phyloP scores from a whole-genome alignment of 2,113 vertebrate species.

The Rhynchopsitta pachyrhyncha region DNA sequence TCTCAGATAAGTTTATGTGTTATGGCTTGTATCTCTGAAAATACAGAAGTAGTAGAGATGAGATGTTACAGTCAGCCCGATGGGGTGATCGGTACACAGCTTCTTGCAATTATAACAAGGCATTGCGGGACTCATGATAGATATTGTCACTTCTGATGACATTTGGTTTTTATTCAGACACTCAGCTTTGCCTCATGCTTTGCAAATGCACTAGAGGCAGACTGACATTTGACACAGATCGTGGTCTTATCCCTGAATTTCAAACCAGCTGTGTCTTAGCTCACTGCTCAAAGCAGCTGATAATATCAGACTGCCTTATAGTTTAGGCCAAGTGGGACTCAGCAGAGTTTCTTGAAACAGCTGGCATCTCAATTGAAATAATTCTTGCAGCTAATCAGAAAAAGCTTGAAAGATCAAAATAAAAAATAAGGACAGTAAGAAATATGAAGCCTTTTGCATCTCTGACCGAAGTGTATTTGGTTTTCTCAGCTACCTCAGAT shows the following conservation, averaged over 20 bases:
- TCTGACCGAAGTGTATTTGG: not conserved
- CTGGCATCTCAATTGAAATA: not conserved
- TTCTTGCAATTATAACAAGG: not conserved
- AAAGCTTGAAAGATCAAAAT: not conserved
- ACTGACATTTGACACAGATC: not conserved
- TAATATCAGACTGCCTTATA: not conserved
- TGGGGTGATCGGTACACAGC: not conserved
- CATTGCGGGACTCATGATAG: not conserved
- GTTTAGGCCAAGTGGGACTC: conserved; percentile 6
- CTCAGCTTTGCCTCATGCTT: not conserved
- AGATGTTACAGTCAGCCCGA: not conserved
- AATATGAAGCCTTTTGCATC: not conserved
- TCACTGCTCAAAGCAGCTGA: conserved; percentile 34
- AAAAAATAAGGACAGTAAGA: not conserved
- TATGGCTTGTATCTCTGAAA: not conserved
- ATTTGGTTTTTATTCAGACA: not conserved
- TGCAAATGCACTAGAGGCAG: not conserved
- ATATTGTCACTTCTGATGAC: not conserved
- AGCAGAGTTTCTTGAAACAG: not conserved
- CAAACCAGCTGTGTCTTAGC: conserved; percentile 24
- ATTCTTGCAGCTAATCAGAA: not conserved
- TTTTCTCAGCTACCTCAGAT: not conserved
- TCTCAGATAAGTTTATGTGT: not conserved
- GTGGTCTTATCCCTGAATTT: conserved; percentile 2
- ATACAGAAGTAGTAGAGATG: not conserved